Conservation (phyloP, 2,888 invertebrate species). For the Eulithis testata region DNA sequence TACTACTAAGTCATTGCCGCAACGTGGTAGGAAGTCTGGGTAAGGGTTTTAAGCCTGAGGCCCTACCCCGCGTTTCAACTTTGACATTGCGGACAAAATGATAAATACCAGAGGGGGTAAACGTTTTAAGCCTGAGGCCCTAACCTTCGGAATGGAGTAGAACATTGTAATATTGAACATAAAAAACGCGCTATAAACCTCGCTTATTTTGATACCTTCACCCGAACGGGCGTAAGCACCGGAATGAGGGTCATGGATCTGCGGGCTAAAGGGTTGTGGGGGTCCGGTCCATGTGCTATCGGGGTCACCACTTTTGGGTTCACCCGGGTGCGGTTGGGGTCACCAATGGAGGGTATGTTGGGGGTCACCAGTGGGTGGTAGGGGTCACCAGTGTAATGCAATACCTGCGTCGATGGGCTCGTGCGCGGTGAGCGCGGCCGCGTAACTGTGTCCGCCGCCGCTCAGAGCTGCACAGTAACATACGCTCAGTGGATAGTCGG, state of each 20-base stretch:
- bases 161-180: too few relatives aligned
- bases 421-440: conserved; percentile 94
- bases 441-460: conserved; percentile 88
- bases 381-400: conserved; percentile 49
- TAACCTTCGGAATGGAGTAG: background rate
- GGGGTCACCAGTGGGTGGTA: conserved; percentile 10
- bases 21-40: background rate
- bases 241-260: background rate
- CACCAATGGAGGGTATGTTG: background rate
- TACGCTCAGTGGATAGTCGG: conserved; percentile 43
- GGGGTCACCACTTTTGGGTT: background rate
- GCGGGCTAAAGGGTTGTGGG: background rate
- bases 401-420: conserved; percentile 95
- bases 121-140: background rate
- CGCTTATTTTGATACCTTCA: conserved; percentile 1
- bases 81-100: too few relatives aligned
- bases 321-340: background rate
- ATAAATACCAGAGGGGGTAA: background rate
- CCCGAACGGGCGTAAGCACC: conserved; percentile 4
- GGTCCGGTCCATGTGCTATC: background rate
- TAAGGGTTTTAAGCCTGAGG: background rate
- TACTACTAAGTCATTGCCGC: background rate
- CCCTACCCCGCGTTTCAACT: background rate
- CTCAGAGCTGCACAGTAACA: conserved; percentile 49
- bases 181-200: conserved; percentile 2